phyloP scores from a whole-genome alignment of 2,113 vertebrate species.

The Connochaetes taurinus region DNA sequence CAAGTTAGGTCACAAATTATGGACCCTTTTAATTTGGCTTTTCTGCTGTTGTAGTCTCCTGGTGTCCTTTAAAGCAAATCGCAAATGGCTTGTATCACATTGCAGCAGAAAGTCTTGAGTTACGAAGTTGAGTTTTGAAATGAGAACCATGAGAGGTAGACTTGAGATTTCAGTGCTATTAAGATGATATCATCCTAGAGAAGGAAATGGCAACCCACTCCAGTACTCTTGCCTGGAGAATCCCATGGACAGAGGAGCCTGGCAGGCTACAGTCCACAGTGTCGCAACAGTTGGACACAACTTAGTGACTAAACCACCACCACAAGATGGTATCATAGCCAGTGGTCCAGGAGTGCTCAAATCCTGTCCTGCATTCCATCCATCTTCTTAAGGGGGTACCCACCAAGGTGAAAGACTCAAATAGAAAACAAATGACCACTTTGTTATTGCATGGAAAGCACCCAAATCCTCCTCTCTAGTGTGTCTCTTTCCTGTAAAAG shows the following conservation, averaged over 20 bases:
- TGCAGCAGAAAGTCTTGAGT: background rate
- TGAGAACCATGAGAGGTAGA: background rate
- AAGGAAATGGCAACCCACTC: background rate
- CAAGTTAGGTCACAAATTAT: background rate
- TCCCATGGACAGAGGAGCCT: background rate
- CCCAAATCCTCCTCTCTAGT: background rate
- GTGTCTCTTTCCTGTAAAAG: background rate
- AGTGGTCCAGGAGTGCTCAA: too few species aligned
- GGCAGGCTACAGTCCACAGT: background rate
- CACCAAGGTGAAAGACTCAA: background rate
- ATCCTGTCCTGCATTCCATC: background rate
- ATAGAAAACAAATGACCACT: background rate
- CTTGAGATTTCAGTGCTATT: background rate
- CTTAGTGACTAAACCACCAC: background rate
- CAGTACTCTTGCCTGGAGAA: background rate
- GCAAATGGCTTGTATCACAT: background rate
- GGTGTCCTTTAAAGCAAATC: background rate
- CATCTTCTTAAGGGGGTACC: background rate
- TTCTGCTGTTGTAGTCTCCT: background rate
- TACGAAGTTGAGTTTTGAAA: background rate
- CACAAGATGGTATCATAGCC: background rate
- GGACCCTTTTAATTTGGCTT: background rate
- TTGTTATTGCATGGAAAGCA: background rate
- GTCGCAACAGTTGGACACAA: accelerated
- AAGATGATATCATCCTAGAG: background rate